Evolutionary conservation across 2,797 vertebrate species (phyloP), one percentile per base, ranked within the genome.

Genomic region (Crypturellus tataupa): DNA sequence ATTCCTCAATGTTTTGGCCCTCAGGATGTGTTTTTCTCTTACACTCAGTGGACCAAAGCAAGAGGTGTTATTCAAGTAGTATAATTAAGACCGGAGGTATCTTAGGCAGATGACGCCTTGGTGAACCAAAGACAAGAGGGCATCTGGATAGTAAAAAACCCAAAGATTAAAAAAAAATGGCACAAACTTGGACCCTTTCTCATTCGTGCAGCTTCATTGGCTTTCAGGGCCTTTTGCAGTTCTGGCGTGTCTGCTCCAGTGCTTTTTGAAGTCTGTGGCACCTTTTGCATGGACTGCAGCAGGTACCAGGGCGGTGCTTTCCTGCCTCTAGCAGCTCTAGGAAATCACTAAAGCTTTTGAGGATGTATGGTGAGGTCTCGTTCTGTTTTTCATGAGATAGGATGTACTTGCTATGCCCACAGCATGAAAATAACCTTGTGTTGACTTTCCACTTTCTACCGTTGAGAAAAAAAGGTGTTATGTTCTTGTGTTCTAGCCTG

Each of bases 401-500:
- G 91, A 87, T 91, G 95, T 94, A 80, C 85, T 91, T 94, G 94
- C 72, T 95, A 82, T 95, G 90, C 89, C 76, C 95, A 90, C 92
- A 96, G 94, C 94, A 96, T 97, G 97, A 97, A 97, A 97, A 94
- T 97, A 93, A 96, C 85, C 88, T 94, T 75, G 2, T 95, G 93
- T 93, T 97, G 96, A 96, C 91, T 97, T 97, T 84, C 95, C 81
- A 95, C 96, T 97, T 97, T 89, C 92, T 81, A 87, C 47, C 96
- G 91, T 97, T 95, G 95, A 97, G 96, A 97, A 97, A 98, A 97
- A 98, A 97, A 97, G 97, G 97, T 98, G 81, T 98, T 98, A 96
- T 98, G 96, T 98, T 98, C 98, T 98, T 98, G 95, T 97, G 95
- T 97, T 98, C 95, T 98, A 99, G 99, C 99, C 98, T 82, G 99